phyloP scores from a whole-genome alignment of 2,888 invertebrate genomes.

The Chironomus tentans region DNA sequence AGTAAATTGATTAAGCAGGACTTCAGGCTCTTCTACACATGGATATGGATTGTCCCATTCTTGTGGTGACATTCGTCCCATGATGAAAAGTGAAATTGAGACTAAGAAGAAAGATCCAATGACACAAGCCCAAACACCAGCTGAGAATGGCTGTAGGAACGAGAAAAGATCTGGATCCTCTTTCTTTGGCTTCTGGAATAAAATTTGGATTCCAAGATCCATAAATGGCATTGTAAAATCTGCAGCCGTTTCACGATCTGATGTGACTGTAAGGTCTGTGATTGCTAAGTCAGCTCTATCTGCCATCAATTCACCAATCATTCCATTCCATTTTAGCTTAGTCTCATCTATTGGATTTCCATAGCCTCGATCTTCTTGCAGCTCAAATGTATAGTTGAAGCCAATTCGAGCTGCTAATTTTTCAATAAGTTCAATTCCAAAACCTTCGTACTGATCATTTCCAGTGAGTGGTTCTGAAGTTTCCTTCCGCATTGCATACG shows the following conservation, averaged over 20 bases:
- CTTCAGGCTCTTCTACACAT: conserved; percentile 74
- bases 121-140: conserved; percentile 97
- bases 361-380: conserved; percentile 78
- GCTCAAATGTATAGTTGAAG: conserved; percentile 77
- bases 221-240: conserved; percentile 99
- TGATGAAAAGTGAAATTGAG: conserved; percentile 81
- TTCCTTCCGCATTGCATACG: conserved; percentile 91
- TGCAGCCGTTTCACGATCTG: conserved; percentile 81
- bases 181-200: conserved; percentile 87
- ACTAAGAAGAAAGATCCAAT: conserved; percentile 76
- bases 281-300: conserved; percentile 92
- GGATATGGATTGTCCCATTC: conserved; percentile 87
- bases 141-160: conserved; percentile 85
- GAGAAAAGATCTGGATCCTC: conserved; percentile 92
- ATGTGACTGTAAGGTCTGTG: conserved; percentile 95
- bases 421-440: conserved; percentile 86
- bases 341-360: conserved; percentile 59
- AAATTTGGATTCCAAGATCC: conserved; percentile 93
- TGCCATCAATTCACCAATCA: conserved; percentile 78
- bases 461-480: conserved; percentile 74
- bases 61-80: conserved; percentile 68
- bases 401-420: conserved; percentile 82
- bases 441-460: conserved; percentile 90
- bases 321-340: conserved; percentile 63
- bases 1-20: conserved; percentile 83